These are phyloP conservation scores for Drosophila nasuta DNA, from an alignment of 1,140 invertebrate genomes.

Conservation along the genomic window DNA sequence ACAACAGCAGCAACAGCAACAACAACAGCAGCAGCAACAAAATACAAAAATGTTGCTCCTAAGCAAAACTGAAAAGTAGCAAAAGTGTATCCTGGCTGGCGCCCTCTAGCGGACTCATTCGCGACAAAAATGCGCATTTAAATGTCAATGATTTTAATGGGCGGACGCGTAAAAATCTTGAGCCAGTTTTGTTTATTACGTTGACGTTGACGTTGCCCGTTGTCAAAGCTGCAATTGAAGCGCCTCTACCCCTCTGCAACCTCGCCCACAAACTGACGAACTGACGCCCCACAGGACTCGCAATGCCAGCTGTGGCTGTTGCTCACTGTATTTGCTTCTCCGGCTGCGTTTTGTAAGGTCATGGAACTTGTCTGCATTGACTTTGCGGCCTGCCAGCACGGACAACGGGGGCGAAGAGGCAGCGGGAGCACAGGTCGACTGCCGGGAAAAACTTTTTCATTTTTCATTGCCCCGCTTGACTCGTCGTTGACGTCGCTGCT, in stretches of 20 bases:
- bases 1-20: neutral
- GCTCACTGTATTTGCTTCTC: conserved; percentile 55
- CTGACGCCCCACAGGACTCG: conserved; percentile 23
- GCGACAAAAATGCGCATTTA: conserved; percentile 62
- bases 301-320: conserved; percentile 31
- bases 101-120: conserved; percentile 39
- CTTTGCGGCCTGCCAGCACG: conserved; percentile 36
- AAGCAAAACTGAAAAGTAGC: conserved; percentile 57
- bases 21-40: neutral
- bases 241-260: neutral
- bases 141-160: conserved; percentile 83
- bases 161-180: conserved; percentile 81
- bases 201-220: conserved; percentile 34
- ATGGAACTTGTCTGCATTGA: conserved; percentile 84
- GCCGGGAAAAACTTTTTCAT: conserved; percentile 56
- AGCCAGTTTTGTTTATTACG: conserved; percentile 81
- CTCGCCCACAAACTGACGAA: conserved; percentile 6
- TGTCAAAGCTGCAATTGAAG: conserved; percentile 39
- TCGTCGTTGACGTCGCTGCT: neutral
- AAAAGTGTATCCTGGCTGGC: conserved; percentile 58
- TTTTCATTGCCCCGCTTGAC: conserved; percentile 42
- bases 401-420: neutral
- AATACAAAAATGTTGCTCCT: conserved; percentile 4
- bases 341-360: conserved; percentile 80
- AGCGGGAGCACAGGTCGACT: conserved; percentile 11